Evolutionary conservation across 2,888 invertebrate species (phyloP).

Genomic region (Drosophila prolongata): DNA sequence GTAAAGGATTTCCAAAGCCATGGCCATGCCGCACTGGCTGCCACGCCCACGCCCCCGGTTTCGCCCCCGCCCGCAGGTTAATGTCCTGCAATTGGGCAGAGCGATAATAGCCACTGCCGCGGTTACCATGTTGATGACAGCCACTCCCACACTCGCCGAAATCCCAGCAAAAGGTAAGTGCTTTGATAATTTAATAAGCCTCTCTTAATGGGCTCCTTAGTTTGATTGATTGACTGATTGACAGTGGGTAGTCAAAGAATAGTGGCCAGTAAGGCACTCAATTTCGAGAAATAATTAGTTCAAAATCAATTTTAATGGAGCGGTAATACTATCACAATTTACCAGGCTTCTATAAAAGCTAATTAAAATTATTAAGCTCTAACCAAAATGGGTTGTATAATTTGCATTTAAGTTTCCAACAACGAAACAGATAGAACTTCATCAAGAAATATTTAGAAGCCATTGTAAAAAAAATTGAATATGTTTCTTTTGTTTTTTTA

Average conservation of each 20-base stretch:
- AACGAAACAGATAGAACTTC: too few relatives aligned
- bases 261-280: background rate
- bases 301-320: background rate
- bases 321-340: background rate
- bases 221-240: conserved; percentile 44
- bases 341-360: background rate
- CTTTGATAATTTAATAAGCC: conserved; percentile 75
- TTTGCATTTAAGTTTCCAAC: background rate
- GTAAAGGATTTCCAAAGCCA: conserved; percentile 46
- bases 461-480: too few relatives aligned
- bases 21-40: conserved; percentile 20
- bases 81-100: conserved; percentile 47
- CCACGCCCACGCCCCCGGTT: conserved; percentile 31
- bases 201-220: conserved; percentile 54
- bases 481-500: too few relatives aligned
- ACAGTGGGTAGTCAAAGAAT: background rate
- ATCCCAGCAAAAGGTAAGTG: conserved; percentile 83
- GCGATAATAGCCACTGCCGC: conserved; percentile 56
- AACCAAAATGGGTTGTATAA: too few relatives aligned
- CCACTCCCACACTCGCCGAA: conserved; percentile 75
- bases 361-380: background rate
- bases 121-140: conserved; percentile 69
- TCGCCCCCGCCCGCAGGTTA: conserved; percentile 9
- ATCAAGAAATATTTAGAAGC: too few relatives aligned
- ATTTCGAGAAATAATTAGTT: background rate